A percentile compares a stretch with the other conserved stretches of the same genome.
Conservation (phyloP, 1,140 invertebrate genomes). For the Hylaeus anthracinus region DNA sequence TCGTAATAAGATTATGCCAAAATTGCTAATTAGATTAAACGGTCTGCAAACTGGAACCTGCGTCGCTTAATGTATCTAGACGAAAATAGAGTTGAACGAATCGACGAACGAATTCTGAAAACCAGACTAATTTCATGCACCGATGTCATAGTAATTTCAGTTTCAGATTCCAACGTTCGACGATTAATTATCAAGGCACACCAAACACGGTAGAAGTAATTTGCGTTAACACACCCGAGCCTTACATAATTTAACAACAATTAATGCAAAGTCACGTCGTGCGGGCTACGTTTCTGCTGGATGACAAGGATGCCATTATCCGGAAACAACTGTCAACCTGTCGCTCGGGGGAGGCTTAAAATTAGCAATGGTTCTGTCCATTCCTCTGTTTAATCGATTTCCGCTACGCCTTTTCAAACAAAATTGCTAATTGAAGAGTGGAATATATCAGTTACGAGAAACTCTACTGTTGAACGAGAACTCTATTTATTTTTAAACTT, state of each 20-base stretch:
- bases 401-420: constrained; percentile 15
- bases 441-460: too few relatives aligned
- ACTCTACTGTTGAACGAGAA: not conserved
- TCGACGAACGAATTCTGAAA: not conserved
- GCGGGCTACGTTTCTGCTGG: constrained; percentile 27
- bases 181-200: constrained; percentile 17
- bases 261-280: constrained; percentile 68
- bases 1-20: constrained; percentile 33
- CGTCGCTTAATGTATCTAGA: not conserved
- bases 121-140: not conserved
- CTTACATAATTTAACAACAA: constrained; percentile 60
- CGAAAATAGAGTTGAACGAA: constrained; percentile 26
- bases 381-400: constrained; percentile 35
- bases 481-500: not conserved
- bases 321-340: constrained; percentile 34
- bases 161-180: not conserved
- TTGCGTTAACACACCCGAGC: constrained; percentile 41
- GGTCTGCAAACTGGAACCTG: constrained; percentile 25
- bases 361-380: constrained; percentile 32
- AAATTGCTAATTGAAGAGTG: constrained; percentile 11
- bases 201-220: constrained; percentile 11
- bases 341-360: constrained; percentile 33
- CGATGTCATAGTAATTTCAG: not conserved
- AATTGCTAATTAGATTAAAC: constrained; percentile 39
- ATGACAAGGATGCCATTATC: constrained; percentile 29